These are phyloP conservation scores for Phasia obesa DNA, from an alignment of 2,888 invertebrate genomes.

Conservation along the genomic window DNA sequence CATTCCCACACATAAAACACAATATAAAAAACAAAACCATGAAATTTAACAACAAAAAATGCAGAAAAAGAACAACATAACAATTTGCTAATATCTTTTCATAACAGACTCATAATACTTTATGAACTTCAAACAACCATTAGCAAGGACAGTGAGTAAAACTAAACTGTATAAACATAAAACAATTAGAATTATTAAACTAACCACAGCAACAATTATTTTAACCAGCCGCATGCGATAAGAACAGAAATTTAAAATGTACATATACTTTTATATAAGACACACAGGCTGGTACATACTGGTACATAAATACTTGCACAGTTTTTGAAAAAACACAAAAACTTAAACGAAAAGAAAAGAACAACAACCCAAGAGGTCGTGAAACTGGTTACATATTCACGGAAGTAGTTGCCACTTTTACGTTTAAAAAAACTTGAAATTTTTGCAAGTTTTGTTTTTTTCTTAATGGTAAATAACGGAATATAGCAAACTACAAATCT, in stretches of 20 bases:
- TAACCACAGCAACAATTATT: slow-evolving; percentile 68
- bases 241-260: slow-evolving; percentile 49
- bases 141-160: slow-evolving; percentile 41
- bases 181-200: slow-evolving; percentile 67
- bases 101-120: slow-evolving; percentile 57
- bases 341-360: too few relatives aligned
- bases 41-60: background rate
- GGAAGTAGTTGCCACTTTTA: too few relatives aligned
- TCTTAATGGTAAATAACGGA: too few relatives aligned
- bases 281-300: background rate
- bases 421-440: too few relatives aligned
- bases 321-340: background rate
- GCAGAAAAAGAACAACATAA: slow-evolving; percentile 13
- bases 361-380: background rate
- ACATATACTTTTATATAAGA: slow-evolving; percentile 6
- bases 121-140: slow-evolving; percentile 53
- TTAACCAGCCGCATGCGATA: slow-evolving; percentile 57
- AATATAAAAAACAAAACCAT: too few relatives aligned
- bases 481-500: too few relatives aligned
- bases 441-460: too few relatives aligned
- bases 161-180: slow-evolving; percentile 42
- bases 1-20: background rate
- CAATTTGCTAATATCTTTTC: slow-evolving; percentile 55
- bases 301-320: background rate
- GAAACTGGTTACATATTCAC: background rate